Evolutionary conservation across 1,140 invertebrate species (phyloP), one percentile per base, ranked within the genome.

Genomic region (Temnothorax nylanderi): DNA sequence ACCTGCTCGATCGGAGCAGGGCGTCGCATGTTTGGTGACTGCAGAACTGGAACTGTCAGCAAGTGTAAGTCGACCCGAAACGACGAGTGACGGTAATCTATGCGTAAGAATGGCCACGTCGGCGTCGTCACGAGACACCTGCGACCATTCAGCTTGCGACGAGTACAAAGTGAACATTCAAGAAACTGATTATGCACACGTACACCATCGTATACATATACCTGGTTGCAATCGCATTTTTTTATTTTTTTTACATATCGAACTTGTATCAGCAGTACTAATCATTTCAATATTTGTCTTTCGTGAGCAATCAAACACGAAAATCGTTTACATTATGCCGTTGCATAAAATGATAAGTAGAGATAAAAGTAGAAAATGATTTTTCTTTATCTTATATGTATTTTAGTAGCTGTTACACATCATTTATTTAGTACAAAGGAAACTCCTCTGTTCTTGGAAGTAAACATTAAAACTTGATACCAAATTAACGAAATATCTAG

Each of bases 51-150:
- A 41, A 67, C 41, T 89, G 88, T 90, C 88, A 89, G 62, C 69
- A 16, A 34, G 41, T 60, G 18, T 18, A 72, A 85, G 62, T 71
- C 72, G 41, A 26, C 26, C 54, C 21, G 18, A 65, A 56, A 84
- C 58, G 88, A 82, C 85, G 64, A 71, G 49, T 51, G 76, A 87
- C 91, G 44, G 87, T 91, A 92, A 92, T 91, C 89, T 91, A 92
- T 91, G 91, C 91, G 88, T 26, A 67, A 47, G 47, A 74, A 64
- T 78, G 60, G 26, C 47, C 11, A n/a, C n/a, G 44, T 26, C 26
- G n/a, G n/a, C n/a, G 26, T 80, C 64, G 21, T 47, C 54, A 58
- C 16, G 62, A 56, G 2, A 58, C 89, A 90, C 89, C 89, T 90
- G 89, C 90, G 41, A 32, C 74, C 74, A 56, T 75, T 67, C 54